Percentiles rank a stretch among this genome's conserved stretches.
Evolutionary conservation across 2,888 invertebrate species (phyloP).

Genomic region (Gymnocheta viridis): DNA sequence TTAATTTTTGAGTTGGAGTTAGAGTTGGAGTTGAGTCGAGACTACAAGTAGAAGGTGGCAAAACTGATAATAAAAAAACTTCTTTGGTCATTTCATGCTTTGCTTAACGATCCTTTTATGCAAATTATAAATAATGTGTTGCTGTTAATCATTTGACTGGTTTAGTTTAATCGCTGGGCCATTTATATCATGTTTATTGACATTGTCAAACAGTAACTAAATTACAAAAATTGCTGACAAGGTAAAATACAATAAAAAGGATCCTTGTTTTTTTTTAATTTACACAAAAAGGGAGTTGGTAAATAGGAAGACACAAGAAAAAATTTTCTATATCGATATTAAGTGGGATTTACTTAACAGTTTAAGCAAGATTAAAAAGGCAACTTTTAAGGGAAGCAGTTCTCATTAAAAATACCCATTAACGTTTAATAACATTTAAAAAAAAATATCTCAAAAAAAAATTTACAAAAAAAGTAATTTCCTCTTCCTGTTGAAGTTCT

Average conservation of each 20-base stretch:
- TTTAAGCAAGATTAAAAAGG: too few relatives aligned
- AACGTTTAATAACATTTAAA: too few relatives aligned
- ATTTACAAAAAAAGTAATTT: too few relatives aligned
- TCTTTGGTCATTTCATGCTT: background rate
- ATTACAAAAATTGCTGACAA: slow-evolving; percentile 16
- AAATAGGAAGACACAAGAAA: background rate
- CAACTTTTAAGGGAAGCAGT: too few relatives aligned
- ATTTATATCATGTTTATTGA: slow-evolving; percentile 53
- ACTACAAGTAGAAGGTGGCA: slow-evolving; percentile 6
- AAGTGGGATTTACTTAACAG: too few relatives aligned
- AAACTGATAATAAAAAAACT: slow-evolving; percentile 3
- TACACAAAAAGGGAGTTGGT: background rate
- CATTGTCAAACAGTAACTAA: slow-evolving; percentile 57
- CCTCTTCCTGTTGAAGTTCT: too few relatives aligned
- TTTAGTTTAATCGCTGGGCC: slow-evolving; percentile 34
- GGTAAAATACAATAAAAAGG: background rate
- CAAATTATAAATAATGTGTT: slow-evolving; percentile 46
- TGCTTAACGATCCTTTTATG: slow-evolving; percentile 13
- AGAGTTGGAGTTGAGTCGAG: background rate
- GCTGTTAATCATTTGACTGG: slow-evolving; percentile 49
- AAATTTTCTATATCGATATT: too few relatives aligned
- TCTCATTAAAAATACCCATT: too few relatives aligned
- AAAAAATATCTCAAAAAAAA: too few relatives aligned
- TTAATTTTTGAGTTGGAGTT: slow-evolving; percentile 15
- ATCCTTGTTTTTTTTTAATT: background rate